Evolutionary conservation across 2,797 vertebrate species (phyloP).

Genomic region (Liparis tanakae): DNA sequence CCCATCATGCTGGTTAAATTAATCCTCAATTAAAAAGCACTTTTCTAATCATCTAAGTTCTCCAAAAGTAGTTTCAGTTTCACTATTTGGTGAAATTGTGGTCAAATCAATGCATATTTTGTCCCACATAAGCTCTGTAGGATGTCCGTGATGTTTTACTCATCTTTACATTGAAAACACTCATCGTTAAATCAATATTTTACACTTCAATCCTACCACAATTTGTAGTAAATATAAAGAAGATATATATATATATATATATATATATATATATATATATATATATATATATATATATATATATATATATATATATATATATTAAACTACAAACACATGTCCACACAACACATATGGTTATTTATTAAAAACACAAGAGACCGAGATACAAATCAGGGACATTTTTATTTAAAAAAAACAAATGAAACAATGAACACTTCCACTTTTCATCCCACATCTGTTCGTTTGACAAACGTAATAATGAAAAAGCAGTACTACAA

Average conservation of each 20-base stretch:
- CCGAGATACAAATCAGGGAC: conserved; percentile 67
- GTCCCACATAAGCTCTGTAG: neutral
- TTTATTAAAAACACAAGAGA: conserved; percentile 4
- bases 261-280: too few relatives aligned
- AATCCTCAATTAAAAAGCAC: neutral
- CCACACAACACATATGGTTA: neutral
- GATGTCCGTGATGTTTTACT: neutral
- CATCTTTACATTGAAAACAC: neutral
- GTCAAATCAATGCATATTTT: neutral
- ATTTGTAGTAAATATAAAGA: neutral
- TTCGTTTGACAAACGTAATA: conserved; percentile 79
- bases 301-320: too few relatives aligned
- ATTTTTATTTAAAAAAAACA: conserved; percentile 81
- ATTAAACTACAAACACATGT: neutral
- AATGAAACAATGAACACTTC: conserved; percentile 80
- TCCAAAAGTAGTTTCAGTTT: neutral
- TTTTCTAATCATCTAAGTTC: neutral
- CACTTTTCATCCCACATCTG: conserved; percentile 77
- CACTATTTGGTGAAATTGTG: neutral
- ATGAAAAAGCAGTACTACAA: conserved; percentile 87
- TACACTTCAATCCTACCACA: neutral
- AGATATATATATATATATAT: too few relatives aligned
- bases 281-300: too few relatives aligned
- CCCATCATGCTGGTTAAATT: neutral
- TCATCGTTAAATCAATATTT: neutral